Percentiles rank a stretch among this genome's conserved stretches.
These are phyloP conservation scores for Sycophila texana DNA, from an alignment of 2,888 invertebrate genomes.

Conservation along the genomic window DNA sequence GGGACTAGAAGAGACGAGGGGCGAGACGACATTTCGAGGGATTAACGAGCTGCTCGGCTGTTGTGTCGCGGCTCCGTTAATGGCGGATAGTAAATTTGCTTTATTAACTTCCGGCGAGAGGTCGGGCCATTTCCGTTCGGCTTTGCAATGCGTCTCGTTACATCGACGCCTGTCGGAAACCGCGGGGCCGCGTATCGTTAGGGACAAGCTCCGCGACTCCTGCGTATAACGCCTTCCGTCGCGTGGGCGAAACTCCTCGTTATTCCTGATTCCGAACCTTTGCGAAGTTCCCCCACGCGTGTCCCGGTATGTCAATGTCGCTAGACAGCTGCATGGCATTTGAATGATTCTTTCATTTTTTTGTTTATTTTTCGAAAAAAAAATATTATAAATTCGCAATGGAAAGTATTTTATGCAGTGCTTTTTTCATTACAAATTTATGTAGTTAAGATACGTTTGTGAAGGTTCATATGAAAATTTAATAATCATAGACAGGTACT, in stretches of 20 bases:
- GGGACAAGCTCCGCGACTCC: background rate
- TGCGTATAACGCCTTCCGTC: background rate
- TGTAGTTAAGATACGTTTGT: no score
- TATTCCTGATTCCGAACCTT: no score
- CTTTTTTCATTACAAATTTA: background rate
- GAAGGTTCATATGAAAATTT: no score
- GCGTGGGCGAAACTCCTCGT: background rate
- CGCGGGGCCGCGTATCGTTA: conserved; percentile 31
- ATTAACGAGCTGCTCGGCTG: background rate
- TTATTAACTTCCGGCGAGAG: conserved; percentile 67
- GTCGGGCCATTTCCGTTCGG: conserved; percentile 57
- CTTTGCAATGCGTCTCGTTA: conserved; percentile 59
- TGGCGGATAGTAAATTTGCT: conserved; percentile 66
- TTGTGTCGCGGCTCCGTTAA: conserved; percentile 55
- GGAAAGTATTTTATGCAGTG: background rate
- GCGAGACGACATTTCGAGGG: no score
- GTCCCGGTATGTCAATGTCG: no score
- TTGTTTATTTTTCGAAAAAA: no score
- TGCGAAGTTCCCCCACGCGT: no score
- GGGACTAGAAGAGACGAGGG: no score
- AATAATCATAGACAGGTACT: no score
- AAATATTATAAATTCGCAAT: no score
- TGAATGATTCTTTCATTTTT: background rate
- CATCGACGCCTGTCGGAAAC: conserved; percentile 57
- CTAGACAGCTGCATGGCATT: background rate